phyloP scores from a whole-genome alignment of 2,888 invertebrate species.

The Drosophila monieri region DNA sequence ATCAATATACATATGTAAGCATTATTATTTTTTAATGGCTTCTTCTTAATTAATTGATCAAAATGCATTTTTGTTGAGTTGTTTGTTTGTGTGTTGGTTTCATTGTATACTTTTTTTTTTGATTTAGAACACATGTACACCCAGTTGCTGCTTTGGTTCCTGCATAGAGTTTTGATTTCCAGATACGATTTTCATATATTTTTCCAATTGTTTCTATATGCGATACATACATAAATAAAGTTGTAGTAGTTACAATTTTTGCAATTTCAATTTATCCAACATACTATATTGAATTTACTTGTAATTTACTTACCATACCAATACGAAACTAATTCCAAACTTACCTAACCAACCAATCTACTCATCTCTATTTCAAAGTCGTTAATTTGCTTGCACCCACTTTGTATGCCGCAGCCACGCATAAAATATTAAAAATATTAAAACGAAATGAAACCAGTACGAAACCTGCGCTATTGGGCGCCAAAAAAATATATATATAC shows the following conservation, averaged over 20 bases:
- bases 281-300: conserved; percentile 66
- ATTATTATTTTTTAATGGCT: conserved; percentile 40
- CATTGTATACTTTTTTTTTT: conserved; percentile 45
- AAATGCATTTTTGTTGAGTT: conserved; percentile 59
- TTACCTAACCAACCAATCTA: conserved; percentile 53
- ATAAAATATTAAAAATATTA: conserved; percentile 68
- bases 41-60: conserved; percentile 48
- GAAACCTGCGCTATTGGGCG: conserved; percentile 39
- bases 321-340: conserved; percentile 54
- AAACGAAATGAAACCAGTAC: conserved; percentile 41
- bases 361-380: conserved; percentile 75
- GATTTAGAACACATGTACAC: conserved; percentile 41
- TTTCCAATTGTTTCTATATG: conserved; percentile 41
- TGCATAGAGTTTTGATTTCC: conserved; percentile 54
- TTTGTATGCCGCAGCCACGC: conserved; percentile 85
- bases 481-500: conserved; percentile 9
- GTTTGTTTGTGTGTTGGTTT: conserved; percentile 65
- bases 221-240: conserved; percentile 46
- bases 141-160: conserved; percentile 59
- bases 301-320: conserved; percentile 63
- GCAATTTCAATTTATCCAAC: conserved; percentile 71
- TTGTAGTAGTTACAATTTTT: conserved; percentile 70
- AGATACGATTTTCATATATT: conserved; percentile 16
- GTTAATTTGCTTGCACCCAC: conserved; percentile 84
- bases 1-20: conserved; percentile 31